Evolutionary conservation across 2,797 vertebrate species (phyloP).

Genomic region (Spea hammondii): DNA sequence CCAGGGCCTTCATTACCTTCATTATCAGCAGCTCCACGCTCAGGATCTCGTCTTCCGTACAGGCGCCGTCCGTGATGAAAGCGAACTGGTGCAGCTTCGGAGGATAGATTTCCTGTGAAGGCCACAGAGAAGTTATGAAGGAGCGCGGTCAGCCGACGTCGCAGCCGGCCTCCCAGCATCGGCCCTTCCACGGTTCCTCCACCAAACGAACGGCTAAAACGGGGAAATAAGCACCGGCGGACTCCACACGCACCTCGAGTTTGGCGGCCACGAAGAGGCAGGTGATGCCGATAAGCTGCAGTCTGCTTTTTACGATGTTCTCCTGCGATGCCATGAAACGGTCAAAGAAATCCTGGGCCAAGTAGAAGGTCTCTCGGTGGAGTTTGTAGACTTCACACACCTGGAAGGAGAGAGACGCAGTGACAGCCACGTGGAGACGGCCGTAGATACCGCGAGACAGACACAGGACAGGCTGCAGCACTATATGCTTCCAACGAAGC

Average conservation of each 20-base stretch:
- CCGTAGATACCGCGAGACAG: too few relatives aligned
- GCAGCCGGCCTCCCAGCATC: too few relatives aligned
- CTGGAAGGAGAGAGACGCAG: slow-evolving; percentile 61
- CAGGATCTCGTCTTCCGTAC: slow-evolving; percentile 90
- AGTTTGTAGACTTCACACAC: slow-evolving; percentile 94
- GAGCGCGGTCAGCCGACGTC: neutral
- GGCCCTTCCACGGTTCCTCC: too few relatives aligned
- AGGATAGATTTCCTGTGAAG: slow-evolving; percentile 90
- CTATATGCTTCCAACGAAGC: too few relatives aligned
- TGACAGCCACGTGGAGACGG: too few relatives aligned
- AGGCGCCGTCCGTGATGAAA: slow-evolving; percentile 92
- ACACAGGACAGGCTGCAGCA: too few relatives aligned
- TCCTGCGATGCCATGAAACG: slow-evolving; percentile 94
- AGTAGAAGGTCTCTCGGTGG: slow-evolving; percentile 92
- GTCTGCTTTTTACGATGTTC: slow-evolving; percentile 82
- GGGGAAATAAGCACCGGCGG: too few relatives aligned
- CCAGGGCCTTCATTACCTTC: slow-evolving; percentile 73
- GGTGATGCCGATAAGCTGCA: slow-evolving; percentile 94
- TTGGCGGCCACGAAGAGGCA: slow-evolving; percentile 95
- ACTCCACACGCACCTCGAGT: slow-evolving; percentile 75
- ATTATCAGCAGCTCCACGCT: slow-evolving; percentile 93
- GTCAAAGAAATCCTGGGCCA: slow-evolving; percentile 95
- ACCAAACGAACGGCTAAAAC: too few relatives aligned
- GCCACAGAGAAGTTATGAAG: neutral
- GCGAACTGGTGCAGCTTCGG: slow-evolving; percentile 95